Base-by-base conservation (phyloP, 1,140 invertebrate genomes). In the Sesamia nonagrioides region DNA sequence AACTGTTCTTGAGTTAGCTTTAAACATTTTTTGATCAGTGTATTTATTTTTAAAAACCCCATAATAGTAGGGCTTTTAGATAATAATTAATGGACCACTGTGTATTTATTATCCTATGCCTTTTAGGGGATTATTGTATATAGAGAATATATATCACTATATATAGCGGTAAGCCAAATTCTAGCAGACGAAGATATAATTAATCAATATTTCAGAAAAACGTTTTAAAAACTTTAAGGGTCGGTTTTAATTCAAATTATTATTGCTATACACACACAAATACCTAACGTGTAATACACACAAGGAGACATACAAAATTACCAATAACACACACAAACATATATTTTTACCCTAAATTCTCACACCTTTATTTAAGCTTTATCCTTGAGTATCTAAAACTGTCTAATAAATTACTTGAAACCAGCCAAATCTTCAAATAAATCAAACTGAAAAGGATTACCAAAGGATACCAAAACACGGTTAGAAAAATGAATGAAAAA, bases 31-130 rank as follows among this genome's bases (percentile, higher is more conserved):
- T 82, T 68, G 74, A 61, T 77, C 79, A 27, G 75, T 86, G 79
- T 83, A 82, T 85, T 37, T 72, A 18, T 17, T 72, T 61, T 75
- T 33, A 80, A 56, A 81, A 89, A 85, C 84, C 86, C 84, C 83
- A 82, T 85, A 76, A 66, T 50, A 78, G 77, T 84, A 86, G 83
- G 82, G 82, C 81, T 86, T 85, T 83, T 86, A 84, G 74, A 85
- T 86, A 88, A 82, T 82, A 86, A 85, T 83, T 85, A 87, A 90
- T 85, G 88, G 88, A 90, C 89, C 89, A 90, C 83, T 79, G 82
- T 84, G 84, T 88, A 86, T 87, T 86, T 86, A 84, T 85, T 84
- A 89, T 87, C 83, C 85, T 90, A 86, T 85, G 87, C 86, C 88
- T 90, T 89, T 79, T 88, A 88, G 84, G 81, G 61, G 76, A 80